Evolutionary conservation across 2,797 vertebrate genomes (phyloP).

Genomic region (Silurus aristotelis): DNA sequence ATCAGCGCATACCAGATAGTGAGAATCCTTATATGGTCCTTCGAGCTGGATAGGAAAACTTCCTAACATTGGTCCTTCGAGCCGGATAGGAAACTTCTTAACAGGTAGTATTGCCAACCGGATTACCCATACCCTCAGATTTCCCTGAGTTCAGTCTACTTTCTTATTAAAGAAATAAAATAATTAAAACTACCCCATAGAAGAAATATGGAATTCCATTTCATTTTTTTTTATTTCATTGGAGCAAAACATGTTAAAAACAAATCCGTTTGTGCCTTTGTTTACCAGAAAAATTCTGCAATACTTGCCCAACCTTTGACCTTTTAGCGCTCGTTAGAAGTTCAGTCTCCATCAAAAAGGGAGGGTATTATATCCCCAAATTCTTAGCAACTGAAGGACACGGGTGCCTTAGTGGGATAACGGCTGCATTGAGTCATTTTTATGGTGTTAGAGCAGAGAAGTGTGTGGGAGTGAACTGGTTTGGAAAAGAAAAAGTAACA

Average conservation of each 20-base stretch:
- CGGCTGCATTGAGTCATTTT: conserved; percentile 3
- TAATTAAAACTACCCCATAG: background rate
- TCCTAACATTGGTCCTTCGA: too few relatives aligned
- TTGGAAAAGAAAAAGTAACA: background rate
- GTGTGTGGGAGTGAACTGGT: conserved; percentile 13
- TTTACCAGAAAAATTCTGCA: conserved; percentile 47
- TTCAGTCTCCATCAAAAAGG: conserved; percentile 1
- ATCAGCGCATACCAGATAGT: too few relatives aligned
- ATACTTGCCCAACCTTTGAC: conserved; percentile 58
- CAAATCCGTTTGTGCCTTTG: conserved; percentile 56
- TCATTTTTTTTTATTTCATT: background rate
- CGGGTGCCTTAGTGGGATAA: conserved; percentile 8
- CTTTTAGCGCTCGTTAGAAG: conserved; percentile 21
- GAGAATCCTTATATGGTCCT: too few relatives aligned
- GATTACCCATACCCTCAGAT: background rate
- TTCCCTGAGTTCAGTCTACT: background rate
- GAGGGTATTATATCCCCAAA: conserved; percentile 15
- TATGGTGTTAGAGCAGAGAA: background rate
- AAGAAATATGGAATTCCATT: background rate
- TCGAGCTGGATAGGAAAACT: too few relatives aligned
- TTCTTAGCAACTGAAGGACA: background rate
- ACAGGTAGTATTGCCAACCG: background rate
- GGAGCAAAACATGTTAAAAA: conserved; percentile 55
- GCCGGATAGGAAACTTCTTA: too few relatives aligned
- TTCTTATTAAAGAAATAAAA: background rate